Conservation (phyloP, 2,113 vertebrate genomes). For the Agelaius phoeniceus region DNA sequence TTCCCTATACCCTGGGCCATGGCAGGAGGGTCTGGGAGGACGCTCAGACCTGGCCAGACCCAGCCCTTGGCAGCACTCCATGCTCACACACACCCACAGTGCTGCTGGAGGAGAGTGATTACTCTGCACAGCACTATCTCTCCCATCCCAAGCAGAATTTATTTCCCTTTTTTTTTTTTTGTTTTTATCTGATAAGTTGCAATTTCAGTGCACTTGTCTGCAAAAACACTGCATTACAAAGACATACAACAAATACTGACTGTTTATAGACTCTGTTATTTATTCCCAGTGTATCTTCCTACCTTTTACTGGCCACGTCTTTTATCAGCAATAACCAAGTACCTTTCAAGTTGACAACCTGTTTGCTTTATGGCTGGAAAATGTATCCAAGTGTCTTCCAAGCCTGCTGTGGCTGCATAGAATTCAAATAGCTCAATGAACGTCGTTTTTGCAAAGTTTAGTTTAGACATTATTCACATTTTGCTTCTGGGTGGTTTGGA, state of each 20-base stretch:
- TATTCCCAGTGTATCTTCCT: constrained; percentile 20
- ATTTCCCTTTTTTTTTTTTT: neutral
- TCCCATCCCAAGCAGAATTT: neutral
- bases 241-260: constrained; percentile 15
- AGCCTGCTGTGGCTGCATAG: neutral
- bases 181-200: constrained; percentile 39
- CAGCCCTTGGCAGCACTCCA: neutral
- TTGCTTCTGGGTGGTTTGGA: neutral
- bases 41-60: neutral
- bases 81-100: neutral
- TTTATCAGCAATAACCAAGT: constrained; percentile 51
- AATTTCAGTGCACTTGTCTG: constrained; percentile 27
- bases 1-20: too few species aligned
- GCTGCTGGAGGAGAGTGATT: neutral
- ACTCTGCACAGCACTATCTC: neutral
- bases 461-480: neutral
- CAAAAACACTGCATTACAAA: constrained; percentile 16
- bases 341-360: neutral
- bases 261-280: constrained; percentile 51
- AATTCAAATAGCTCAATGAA: constrained; percentile 21
- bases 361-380: neutral
- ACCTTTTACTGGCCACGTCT: constrained; percentile 17
- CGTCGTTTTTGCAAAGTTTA: neutral
- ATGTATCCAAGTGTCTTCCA: neutral
- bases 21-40: neutral